A percentile compares a stretch with the other conserved stretches of the same genome.
These are phyloP conservation scores for Fregetta grallaria DNA, from an alignment of 2,113 vertebrate genomes.

Conservation along the genomic window DNA sequence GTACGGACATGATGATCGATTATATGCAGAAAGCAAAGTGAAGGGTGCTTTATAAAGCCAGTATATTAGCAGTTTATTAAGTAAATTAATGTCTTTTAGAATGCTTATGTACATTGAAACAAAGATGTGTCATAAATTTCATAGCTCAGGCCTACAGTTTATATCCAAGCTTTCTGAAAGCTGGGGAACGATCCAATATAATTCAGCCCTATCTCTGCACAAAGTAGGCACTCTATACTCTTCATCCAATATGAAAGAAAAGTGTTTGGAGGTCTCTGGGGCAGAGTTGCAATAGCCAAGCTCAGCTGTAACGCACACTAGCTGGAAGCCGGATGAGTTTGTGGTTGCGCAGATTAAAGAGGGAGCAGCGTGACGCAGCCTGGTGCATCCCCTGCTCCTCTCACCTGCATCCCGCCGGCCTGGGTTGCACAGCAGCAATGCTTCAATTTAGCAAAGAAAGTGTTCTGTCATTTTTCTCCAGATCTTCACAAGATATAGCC, in stretches of 20 bases:
- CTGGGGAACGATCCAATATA: neutral
- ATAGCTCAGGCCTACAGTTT: neutral
- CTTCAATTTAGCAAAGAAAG: neutral
- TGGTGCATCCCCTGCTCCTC: neutral
- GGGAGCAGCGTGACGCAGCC: neutral
- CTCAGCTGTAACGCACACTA: neutral
- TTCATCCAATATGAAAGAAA: neutral
- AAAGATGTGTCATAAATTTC: neutral
- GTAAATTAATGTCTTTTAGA: neutral
- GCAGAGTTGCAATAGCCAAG: neutral
- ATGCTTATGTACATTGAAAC: neutral
- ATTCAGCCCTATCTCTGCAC: neutral
- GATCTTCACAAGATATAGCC: neutral
- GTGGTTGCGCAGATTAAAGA: neutral
- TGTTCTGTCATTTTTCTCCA: neutral
- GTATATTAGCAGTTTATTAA: neutral
- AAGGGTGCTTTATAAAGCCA: neutral
- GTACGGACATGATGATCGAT: neutral
- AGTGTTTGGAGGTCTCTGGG: neutral
- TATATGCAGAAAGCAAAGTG: neutral
- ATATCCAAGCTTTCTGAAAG: neutral
- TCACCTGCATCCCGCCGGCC: neutral
- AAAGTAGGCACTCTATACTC: neutral
- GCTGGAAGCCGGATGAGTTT: neutral
- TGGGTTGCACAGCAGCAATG: neutral